Evolutionary conservation across 2,113 vertebrate genomes (phyloP).

Genomic region (Hassar affinis): DNA sequence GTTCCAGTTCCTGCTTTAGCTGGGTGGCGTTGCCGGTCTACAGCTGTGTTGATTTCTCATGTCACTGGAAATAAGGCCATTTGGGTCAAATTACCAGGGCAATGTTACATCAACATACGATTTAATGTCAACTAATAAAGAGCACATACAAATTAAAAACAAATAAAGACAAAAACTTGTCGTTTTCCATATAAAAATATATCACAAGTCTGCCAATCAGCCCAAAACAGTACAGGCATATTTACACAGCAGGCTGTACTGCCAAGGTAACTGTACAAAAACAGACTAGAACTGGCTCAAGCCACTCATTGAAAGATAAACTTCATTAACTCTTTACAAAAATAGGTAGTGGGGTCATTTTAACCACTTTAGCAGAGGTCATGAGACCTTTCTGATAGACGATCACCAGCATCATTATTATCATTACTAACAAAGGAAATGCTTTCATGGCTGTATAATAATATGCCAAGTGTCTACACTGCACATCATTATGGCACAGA

Average conservation of each 20-base stretch:
- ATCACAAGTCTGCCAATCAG: constrained; percentile 66
- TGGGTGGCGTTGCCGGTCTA: too few species aligned
- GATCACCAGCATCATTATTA: background rate
- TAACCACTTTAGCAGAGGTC: background rate
- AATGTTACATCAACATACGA: background rate
- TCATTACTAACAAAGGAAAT: background rate
- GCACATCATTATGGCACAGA: constrained; percentile 2
- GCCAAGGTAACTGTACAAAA: constrained; percentile 50
- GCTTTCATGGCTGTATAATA: background rate
- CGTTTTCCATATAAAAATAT: constrained; percentile 63
- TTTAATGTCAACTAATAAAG: constrained; percentile 40
- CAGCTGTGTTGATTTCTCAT: background rate
- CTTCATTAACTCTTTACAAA: background rate
- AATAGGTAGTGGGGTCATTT: constrained; percentile 1
- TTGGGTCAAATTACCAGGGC: background rate
- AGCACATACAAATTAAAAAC: constrained; percentile 12
- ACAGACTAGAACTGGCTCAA: background rate
- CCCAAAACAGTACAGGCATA: constrained; percentile 64
- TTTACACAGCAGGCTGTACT: constrained; percentile 57
- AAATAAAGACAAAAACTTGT: constrained; percentile 19
- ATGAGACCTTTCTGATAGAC: background rate
- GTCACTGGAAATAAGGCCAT: too few species aligned
- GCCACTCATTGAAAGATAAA: background rate
- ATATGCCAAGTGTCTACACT: background rate
- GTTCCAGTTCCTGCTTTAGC: background rate